Conservation (phyloP, 2,113 vertebrate genomes). For the Xerus inauris region DNA sequence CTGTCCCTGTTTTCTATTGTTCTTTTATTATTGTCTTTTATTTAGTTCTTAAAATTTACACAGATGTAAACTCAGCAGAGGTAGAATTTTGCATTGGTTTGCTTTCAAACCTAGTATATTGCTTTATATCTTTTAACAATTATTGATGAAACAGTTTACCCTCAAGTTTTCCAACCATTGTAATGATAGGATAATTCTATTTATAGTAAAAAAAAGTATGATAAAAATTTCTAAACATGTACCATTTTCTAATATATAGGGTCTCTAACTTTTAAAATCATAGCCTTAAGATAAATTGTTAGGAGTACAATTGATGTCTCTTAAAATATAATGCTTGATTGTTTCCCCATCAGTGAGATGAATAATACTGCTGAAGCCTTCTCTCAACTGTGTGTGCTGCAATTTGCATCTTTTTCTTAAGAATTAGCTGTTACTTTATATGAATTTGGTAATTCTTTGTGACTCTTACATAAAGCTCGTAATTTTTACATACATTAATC, state of each 20-base stretch:
- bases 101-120: background rate
- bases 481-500: background rate
- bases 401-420: background rate
- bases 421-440: background rate
- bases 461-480: background rate
- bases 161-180: background rate
- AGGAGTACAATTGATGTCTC: background rate
- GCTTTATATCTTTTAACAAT: background rate
- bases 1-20: background rate
- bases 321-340: background rate
- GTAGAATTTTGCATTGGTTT: background rate
- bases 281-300: background rate
- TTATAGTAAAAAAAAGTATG: background rate
- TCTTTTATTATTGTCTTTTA: background rate
- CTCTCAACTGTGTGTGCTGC: background rate
- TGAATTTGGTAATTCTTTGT: background rate
- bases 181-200: background rate
- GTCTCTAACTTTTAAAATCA: background rate
- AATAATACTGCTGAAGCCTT: background rate
- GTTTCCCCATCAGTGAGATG: background rate
- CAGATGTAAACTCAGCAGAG: background rate
- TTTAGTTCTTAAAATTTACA: background rate
- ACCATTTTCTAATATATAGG: background rate
- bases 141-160: background rate
- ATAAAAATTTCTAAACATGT: background rate